Base-by-base conservation (phyloP, 2,113 vertebrate genomes). In the Nesogale talazaci region DNA sequence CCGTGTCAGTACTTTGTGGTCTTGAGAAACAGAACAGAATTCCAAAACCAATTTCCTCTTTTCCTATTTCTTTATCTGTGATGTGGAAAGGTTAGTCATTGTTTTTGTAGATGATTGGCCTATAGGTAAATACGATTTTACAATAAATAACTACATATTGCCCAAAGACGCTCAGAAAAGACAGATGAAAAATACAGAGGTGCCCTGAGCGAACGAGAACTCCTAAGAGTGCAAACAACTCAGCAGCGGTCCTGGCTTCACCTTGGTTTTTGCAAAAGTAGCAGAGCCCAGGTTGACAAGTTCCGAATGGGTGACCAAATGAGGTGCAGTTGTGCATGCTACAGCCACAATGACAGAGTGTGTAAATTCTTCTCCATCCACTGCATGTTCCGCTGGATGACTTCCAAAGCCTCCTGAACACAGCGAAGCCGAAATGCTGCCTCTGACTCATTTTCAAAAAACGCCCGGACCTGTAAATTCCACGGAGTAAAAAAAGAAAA, bases 131-230 rank as follows among this genome's bases (percentile, higher is more conserved):
- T 95, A 96, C 29, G 86, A 92, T 95, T 97, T 90, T 90, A 90
- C 95, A 95, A 98, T 97, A 98, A 98, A 97, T 97, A 98, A 93
- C 89, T 96, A 96, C 2, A 88, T 86, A 95, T 96, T 95, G 92
- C 94, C 94, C 94, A 97, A 89, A 95, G 96, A 97, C 74, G 93
- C 86, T 96, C 46, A 94, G 97, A 82, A 89, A 97, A 97, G 92
- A 94, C 83, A 95, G 94, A 96, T 94, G 94, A 96, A 96, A 93
- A 83, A 94, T 86, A 95, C 88, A 94, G 86, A 96, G 46, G 91
- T 94, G 97, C 98, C 99, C 99, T 99, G 99, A 99, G 99, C 98
- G 98, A 98, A 97, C 98, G 97, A 98, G 88, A 98, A 97, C 93
- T 98, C 79, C 95, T 97, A 97, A 97, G 97, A 99, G 98, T 99